A percentile compares a stretch with the other conserved stretches of the same genome.
These are phyloP conservation scores for Sipha flava DNA, from an alignment of 1,140 invertebrate genomes.

Conservation along the genomic window DNA sequence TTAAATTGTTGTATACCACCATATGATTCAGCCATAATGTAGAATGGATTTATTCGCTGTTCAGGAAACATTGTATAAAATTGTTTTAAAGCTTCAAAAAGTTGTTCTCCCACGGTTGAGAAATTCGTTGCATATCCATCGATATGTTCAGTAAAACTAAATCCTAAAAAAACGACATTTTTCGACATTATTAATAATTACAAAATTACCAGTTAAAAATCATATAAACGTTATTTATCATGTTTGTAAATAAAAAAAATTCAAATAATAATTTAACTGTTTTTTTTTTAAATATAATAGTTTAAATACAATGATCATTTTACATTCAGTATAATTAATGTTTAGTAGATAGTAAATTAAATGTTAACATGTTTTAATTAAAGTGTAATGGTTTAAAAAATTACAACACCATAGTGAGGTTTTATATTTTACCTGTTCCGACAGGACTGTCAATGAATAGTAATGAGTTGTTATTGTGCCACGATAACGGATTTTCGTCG, in stretches of 20 bases:
- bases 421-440: conserved; percentile 51
- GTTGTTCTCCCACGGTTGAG: conserved; percentile 55
- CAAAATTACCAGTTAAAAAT: too few species aligned
- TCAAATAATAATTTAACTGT: too few species aligned
- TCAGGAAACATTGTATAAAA: conserved; percentile 65
- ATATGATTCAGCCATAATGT: conserved; percentile 77
- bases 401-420: too few species aligned
- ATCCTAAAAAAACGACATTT: conserved; percentile 39
- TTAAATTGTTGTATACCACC: conserved; percentile 45
- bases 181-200: too few species aligned
- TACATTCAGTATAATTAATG: too few species aligned
- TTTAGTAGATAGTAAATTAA: too few species aligned
- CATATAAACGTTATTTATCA: too few species aligned
- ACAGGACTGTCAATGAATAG: conserved; percentile 83
- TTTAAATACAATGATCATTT: too few species aligned
- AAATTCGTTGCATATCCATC: conserved; percentile 59
- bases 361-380: too few species aligned
- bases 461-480: conserved; percentile 63
- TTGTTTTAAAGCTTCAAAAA: conserved; percentile 57
- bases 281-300: too few species aligned
- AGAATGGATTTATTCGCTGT: conserved; percentile 57
- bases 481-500: conserved; percentile 50
- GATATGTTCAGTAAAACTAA: conserved; percentile 58
- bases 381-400: too few species aligned
- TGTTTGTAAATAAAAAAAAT: too few species aligned